These are phyloP conservation scores for Malurus leucopterus DNA, from an alignment of 2,797 vertebrate genomes.

Conservation along the genomic window DNA sequence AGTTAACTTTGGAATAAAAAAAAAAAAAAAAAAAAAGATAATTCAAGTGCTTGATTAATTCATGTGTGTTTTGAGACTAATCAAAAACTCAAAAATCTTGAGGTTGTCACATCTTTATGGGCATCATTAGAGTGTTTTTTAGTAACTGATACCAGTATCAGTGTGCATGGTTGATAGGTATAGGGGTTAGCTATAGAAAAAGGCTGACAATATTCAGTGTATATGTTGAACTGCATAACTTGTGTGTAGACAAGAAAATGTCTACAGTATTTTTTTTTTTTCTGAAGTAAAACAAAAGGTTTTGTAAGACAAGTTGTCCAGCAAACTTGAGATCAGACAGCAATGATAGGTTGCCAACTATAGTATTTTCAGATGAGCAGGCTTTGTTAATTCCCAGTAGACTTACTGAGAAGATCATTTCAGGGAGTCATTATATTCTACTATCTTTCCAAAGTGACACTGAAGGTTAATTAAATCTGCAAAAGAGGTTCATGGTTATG, in stretches of 20 bases:
- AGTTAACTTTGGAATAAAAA: neutral
- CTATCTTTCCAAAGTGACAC: constrained; percentile 5
- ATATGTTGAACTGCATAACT: neutral
- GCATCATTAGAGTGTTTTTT: neutral
- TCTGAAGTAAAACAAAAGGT: neutral
- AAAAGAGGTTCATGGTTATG: neutral
- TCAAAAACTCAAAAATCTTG: neutral
- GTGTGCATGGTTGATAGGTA: rapidly evolving
- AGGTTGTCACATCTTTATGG: neutral
- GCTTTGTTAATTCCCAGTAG: neutral
- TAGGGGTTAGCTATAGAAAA: neutral
- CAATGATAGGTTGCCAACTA: neutral
- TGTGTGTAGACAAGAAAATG: neutral
- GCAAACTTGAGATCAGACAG: neutral
- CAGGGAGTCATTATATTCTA: neutral
- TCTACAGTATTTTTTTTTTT: neutral
- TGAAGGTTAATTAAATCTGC: constrained; percentile 40
- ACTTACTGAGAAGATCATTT: neutral
- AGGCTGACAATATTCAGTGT: neutral
- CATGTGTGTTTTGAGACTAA: neutral
- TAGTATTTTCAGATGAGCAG: neutral
- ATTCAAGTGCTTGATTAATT: neutral
- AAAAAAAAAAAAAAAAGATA: neutral
- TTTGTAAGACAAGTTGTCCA: neutral
- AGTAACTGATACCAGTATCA: neutral